Evolutionary conservation across 2,797 vertebrate genomes (phyloP).

Genomic region (Leucoraja ocellata): DNA sequence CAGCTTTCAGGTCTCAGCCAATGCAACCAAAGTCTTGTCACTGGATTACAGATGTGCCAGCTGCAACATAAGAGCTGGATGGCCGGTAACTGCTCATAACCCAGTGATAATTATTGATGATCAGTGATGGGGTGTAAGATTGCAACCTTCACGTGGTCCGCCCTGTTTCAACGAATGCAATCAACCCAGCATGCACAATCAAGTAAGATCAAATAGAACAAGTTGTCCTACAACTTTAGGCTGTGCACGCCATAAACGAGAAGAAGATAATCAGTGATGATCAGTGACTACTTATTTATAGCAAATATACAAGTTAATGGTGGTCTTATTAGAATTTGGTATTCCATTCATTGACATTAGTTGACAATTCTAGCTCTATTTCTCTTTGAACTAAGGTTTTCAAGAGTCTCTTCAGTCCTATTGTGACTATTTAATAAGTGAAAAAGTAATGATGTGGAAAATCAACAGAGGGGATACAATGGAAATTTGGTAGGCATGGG

Average conservation of each 20-base stretch:
- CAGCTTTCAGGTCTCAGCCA: neutral
- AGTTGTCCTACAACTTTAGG: too few species aligned
- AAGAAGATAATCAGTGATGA: too few species aligned
- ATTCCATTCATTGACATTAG: neutral
- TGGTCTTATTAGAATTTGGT: neutral
- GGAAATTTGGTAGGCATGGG: neutral
- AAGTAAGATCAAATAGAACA: too few species aligned
- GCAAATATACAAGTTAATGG: neutral
- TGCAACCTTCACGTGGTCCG: too few species aligned
- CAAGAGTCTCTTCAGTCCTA: neutral
- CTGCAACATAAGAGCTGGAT: neutral
- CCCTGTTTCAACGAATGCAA: too few species aligned
- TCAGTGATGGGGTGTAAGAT: too few species aligned
- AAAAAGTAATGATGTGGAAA: neutral
- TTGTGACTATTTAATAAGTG: neutral
- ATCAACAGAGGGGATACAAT: neutral
- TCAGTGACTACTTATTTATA: neutral
- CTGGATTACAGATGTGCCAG: neutral
- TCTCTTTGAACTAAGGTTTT: neutral
- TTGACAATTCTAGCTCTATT: neutral
- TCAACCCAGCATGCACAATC: too few species aligned
- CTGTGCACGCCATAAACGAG: too few species aligned
- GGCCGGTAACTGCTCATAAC: neutral
- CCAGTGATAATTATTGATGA: neutral
- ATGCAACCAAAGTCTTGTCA: neutral